These are phyloP conservation scores for Heterocephalus glaber DNA, from an alignment of 2,113 vertebrate genomes.

Conservation along the genomic window DNA sequence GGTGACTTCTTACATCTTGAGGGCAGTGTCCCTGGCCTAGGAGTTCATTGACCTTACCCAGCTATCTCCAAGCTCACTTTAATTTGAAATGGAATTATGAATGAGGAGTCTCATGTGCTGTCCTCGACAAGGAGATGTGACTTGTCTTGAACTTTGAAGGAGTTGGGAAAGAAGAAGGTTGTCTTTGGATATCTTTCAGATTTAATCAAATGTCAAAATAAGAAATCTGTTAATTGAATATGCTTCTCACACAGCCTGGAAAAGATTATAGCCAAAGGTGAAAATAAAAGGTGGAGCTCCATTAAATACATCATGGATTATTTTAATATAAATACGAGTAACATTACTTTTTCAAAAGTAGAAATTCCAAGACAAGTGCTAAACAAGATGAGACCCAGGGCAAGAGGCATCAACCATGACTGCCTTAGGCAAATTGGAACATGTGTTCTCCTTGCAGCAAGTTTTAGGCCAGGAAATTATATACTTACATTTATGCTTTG, in stretches of 20 bases:
- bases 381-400: not conserved
- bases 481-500: not conserved
- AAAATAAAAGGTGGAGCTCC: not conserved
- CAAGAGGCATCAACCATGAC: not conserved
- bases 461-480: not conserved
- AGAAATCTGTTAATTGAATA: not conserved
- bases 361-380: not conserved
- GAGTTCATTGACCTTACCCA: not conserved
- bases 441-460: not conserved
- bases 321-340: not conserved
- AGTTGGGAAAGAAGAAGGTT: not conserved
- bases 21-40: not conserved
- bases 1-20: not conserved
- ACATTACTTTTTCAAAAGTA: not conserved
- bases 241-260: not conserved
- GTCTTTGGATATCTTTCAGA: not conserved
- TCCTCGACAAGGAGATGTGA: not conserved
- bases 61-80: not conserved
- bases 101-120: not conserved
- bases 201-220: slow-evolving; percentile 24
- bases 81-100: not conserved
- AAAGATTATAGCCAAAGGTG: not conserved
- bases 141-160: not conserved
- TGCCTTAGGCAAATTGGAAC: not conserved
- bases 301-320: not conserved